phyloP scores from a whole-genome alignment of 2,797 vertebrate genomes.

The Parambassis ranga region DNA sequence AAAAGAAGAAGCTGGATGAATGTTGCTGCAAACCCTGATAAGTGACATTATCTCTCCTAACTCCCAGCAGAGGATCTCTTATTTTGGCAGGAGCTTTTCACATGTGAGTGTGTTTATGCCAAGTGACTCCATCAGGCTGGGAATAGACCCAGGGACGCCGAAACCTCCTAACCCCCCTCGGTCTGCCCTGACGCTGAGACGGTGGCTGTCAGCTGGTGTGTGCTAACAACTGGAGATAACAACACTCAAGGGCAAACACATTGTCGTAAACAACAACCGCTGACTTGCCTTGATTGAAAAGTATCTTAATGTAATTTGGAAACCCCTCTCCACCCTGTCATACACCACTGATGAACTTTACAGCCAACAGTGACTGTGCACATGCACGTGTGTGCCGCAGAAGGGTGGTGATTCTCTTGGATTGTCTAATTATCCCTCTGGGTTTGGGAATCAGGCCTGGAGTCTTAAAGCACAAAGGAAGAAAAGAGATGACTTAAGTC shows the following conservation, averaged over 20 bases:
- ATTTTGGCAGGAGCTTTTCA: slow-evolving; percentile 22
- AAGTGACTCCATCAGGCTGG: slow-evolving; percentile 49
- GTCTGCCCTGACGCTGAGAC: neutral
- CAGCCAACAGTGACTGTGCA: slow-evolving; percentile 25
- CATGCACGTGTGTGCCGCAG: slow-evolving; percentile 12
- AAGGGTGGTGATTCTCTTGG: slow-evolving; percentile 64
- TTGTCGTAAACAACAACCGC: slow-evolving; percentile 46
- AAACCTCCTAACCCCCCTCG: slow-evolving; percentile 29
- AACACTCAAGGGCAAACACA: slow-evolving; percentile 18
- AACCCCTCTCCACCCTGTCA: slow-evolving; percentile 30
- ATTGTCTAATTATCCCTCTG: slow-evolving; percentile 67
- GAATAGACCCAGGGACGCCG: slow-evolving; percentile 38
- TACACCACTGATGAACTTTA: slow-evolving; percentile 13
- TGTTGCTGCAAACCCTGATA: slow-evolving; percentile 1
- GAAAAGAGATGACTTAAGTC: slow-evolving; percentile 27
- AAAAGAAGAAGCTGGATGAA: neutral
- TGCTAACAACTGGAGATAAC: slow-evolving; percentile 41
- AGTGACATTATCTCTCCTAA: neutral
- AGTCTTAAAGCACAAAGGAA: slow-evolving; percentile 49
- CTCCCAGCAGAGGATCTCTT: neutral
- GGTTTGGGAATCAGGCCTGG: slow-evolving; percentile 58
- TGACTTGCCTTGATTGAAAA: slow-evolving; percentile 34
- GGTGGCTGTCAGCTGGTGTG: slow-evolving; percentile 34
- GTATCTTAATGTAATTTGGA: slow-evolving; percentile 36
- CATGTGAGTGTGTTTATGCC: slow-evolving; percentile 24